Evolutionary conservation across 2,113 vertebrate genomes (phyloP).

Genomic region (Brienomyrus longianalis): DNA sequence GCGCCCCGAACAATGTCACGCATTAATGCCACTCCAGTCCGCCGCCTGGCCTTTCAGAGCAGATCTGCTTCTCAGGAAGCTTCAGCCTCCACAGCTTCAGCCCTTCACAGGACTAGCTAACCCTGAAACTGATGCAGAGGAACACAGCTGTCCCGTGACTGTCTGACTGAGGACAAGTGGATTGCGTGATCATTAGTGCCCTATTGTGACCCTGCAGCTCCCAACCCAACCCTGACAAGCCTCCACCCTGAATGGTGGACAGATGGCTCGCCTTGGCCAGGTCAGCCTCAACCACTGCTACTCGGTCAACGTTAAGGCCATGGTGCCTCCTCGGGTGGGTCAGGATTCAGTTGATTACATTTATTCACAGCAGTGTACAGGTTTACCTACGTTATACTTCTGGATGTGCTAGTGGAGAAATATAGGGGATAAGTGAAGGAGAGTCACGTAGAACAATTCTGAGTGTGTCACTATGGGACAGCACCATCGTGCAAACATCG

Average conservation of each 20-base stretch:
- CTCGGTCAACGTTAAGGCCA: not conserved
- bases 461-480: not conserved
- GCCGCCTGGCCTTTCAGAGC: not conserved
- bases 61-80: not conserved
- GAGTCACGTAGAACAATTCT: not conserved
- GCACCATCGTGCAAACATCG: slow-evolving; percentile 34
- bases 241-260: not conserved
- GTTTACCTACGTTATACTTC: not conserved
- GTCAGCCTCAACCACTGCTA: not conserved
- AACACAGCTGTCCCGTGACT: not conserved
- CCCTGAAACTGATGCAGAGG: not conserved
- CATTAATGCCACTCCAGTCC: not conserved
- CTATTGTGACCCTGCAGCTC: not conserved
- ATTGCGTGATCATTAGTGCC: not conserved
- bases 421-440: not conserved
- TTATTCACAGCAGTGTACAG: not conserved
- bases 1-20: not conserved
- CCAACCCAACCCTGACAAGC: not conserved
- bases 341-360: not conserved
- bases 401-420: not conserved
- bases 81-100: not conserved
- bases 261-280: not conserved
- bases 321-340: not conserved
- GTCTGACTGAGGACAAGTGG: not conserved
- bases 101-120: not conserved